Conservation (phyloP, 2,888 invertebrate species). For the Dryobotodes eremita region DNA sequence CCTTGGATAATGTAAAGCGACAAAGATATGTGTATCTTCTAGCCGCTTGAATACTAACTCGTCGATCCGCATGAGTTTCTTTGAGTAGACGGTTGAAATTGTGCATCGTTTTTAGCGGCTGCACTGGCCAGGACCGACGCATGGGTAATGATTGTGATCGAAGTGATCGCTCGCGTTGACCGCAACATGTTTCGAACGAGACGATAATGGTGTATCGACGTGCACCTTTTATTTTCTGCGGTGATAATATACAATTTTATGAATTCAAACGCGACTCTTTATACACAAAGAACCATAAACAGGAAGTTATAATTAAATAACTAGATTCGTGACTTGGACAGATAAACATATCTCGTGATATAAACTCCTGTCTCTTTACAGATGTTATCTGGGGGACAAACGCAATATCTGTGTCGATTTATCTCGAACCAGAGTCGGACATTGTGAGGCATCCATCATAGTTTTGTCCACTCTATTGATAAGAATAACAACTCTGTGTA, state of each 20-base stretch:
- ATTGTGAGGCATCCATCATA: slow-evolving; percentile 85
- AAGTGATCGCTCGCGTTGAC: slow-evolving; percentile 84
- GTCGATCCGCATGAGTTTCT: slow-evolving; percentile 67
- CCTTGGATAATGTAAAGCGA: slow-evolving; percentile 84
- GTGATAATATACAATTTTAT: slow-evolving; percentile 79
- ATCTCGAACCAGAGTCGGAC: slow-evolving; percentile 78
- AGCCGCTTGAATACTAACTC: slow-evolving; percentile 79
- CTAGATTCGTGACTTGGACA: slow-evolving; percentile 58
- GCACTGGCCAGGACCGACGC: slow-evolving; percentile 75
- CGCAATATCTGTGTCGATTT: slow-evolving; percentile 81
- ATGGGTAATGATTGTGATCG: slow-evolving; percentile 86
- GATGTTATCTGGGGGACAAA: slow-evolving; percentile 81
- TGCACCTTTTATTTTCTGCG: slow-evolving; percentile 82
- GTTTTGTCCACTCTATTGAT: slow-evolving; percentile 86
- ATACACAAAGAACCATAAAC: slow-evolving; percentile 55
- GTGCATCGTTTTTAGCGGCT: slow-evolving; percentile 80
- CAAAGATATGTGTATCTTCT: slow-evolving; percentile 81
- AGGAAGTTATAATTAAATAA: slow-evolving; percentile 71
- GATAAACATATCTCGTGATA: slow-evolving; percentile 74
- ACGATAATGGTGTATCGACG: slow-evolving; percentile 85
- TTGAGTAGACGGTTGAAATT: slow-evolving; percentile 75
- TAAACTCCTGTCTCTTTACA: slow-evolving; percentile 79
- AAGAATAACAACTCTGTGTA: slow-evolving; percentile 78
- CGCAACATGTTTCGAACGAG: slow-evolving; percentile 88
- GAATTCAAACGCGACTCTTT: slow-evolving; percentile 73